Evolutionary conservation across 2,888 invertebrate genomes (phyloP).

Genomic region (Eugnorisma glareosa): DNA sequence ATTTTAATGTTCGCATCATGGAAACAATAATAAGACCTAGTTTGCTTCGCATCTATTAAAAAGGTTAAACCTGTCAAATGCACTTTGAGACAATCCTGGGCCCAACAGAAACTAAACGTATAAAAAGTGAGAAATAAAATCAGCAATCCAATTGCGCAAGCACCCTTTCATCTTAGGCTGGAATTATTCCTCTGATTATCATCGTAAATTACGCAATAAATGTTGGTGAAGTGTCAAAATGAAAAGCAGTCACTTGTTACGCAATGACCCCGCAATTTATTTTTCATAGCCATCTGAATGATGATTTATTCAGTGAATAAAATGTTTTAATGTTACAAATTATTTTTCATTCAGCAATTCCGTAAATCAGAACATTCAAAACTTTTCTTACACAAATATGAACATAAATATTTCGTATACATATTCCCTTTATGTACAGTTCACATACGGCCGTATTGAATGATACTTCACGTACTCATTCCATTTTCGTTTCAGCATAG

Average conservation of each 20-base stretch:
- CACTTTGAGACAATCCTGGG: background rate
- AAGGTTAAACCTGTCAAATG: background rate
- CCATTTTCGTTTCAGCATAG: conserved; percentile 41
- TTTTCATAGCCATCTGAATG: too few species aligned
- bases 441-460: conserved; percentile 29
- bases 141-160: background rate
- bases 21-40: background rate
- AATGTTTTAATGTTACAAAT: background rate
- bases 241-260: background rate
- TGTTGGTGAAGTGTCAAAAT: background rate
- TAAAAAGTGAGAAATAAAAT: background rate
- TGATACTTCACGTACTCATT: conserved; percentile 45
- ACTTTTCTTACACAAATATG: background rate
- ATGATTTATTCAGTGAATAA: conserved; percentile 1
- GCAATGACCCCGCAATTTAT: background rate
- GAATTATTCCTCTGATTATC: background rate
- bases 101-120: background rate
- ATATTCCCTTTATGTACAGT: conserved; percentile 1
- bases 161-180: background rate
- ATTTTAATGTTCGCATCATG: background rate
- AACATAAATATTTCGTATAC: background rate
- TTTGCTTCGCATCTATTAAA: background rate
- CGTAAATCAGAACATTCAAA: conserved; percentile 6
- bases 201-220: background rate
- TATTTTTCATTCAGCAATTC: conserved; percentile 12